Evolutionary conservation across 2,113 vertebrate genomes (phyloP).

Genomic region (Scomber colias): DNA sequence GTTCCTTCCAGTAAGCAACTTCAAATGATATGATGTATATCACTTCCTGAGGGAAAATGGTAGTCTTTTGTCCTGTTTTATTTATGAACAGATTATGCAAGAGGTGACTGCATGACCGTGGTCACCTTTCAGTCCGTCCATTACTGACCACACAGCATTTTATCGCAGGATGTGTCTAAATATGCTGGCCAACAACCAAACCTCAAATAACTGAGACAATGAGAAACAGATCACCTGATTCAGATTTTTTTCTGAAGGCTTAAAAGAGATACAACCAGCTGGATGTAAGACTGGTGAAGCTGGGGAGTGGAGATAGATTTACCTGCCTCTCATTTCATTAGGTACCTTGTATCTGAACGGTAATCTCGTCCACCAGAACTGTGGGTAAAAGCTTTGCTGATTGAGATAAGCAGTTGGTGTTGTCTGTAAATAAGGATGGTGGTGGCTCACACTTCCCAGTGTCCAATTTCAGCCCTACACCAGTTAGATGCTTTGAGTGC

Average conservation of each 20-base stretch:
- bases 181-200: not conserved
- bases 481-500: conserved; percentile 21
- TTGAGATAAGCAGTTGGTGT: conserved; percentile 53
- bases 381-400: conserved; percentile 20
- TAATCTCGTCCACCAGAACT: conserved; percentile 1
- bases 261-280: not conserved
- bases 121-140: conserved; percentile 53
- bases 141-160: conserved; percentile 31
- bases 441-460: conserved; percentile 18
- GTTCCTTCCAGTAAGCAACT: conserved; percentile 72
- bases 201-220: conserved; percentile 7
- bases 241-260: not conserved
- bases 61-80: conserved; percentile 64
- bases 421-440: conserved; percentile 66
- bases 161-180: conserved; percentile 16
- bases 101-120: conserved; percentile 58
- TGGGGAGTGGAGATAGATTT: not conserved
- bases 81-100: conserved; percentile 75
- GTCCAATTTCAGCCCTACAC: conserved; percentile 49
- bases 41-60: conserved; percentile 53
- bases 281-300: conserved; percentile 5
- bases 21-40: conserved; percentile 74
- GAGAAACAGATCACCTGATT: conserved; percentile 6
- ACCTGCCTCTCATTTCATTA: not conserved
- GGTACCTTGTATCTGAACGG: not conserved